These are phyloP conservation scores for Pammene fasciana DNA, from an alignment of 2,888 invertebrate species.

Conservation along the genomic window DNA sequence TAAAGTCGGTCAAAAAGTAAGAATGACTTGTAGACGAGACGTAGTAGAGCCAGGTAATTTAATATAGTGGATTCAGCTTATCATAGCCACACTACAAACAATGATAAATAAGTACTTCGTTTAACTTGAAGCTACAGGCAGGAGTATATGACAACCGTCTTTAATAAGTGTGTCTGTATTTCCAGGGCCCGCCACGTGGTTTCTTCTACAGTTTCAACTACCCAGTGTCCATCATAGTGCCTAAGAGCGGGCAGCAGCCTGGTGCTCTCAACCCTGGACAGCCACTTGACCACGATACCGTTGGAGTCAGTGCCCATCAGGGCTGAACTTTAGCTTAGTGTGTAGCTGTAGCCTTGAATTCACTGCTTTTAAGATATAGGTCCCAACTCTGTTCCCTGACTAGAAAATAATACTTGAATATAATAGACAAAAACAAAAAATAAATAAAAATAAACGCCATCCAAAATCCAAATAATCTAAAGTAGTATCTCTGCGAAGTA, in stretches of 20 bases:
- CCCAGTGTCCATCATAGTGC: conserved; percentile 81
- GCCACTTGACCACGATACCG: conserved; percentile 63
- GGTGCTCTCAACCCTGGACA: conserved; percentile 55
- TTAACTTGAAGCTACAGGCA: too few species aligned
- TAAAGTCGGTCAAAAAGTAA: too few species aligned
- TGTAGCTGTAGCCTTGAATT: not conserved
- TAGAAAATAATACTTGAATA: not conserved
- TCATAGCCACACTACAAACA: too few species aligned
- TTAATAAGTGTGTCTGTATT: not conserved
- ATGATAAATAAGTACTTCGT: too few species aligned
- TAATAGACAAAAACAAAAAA: too few species aligned
- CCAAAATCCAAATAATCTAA: not conserved
- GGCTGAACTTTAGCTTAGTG: conserved; percentile 32
- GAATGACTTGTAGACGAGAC: too few species aligned
- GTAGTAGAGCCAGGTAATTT: too few species aligned
- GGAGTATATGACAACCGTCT: too few species aligned
- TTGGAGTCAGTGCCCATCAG: conserved; percentile 49
- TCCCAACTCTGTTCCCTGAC: not conserved
- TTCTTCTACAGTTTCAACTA: conserved; percentile 89
- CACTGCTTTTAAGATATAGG: conserved; percentile 1
- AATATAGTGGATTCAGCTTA: too few species aligned
- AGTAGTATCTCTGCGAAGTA: too few species aligned
- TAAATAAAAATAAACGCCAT: too few species aligned
- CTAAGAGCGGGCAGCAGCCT: conserved; percentile 61
- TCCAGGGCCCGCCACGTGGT: conserved; percentile 85